Percentiles rank a stretch among this genome's conserved stretches.
Conservation (phyloP, 2,113 vertebrate genomes). For the Daboia siamensis region DNA sequence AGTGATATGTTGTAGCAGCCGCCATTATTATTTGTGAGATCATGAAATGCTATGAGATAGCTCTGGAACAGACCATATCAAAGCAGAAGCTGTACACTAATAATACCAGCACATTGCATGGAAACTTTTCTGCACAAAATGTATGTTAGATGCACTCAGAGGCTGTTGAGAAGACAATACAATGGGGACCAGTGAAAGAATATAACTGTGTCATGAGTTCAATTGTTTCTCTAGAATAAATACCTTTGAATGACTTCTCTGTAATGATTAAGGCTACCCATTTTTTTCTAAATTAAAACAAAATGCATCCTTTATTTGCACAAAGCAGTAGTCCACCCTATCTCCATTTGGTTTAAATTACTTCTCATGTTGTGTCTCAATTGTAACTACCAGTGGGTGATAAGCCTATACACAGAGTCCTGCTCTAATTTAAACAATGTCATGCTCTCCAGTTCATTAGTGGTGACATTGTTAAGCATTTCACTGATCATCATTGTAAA, state of each 20-base stretch:
- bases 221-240: constrained; percentile 12
- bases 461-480: constrained; percentile 37
- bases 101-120: constrained; percentile 31
- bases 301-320: constrained; percentile 32
- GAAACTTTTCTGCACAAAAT: constrained; percentile 45
- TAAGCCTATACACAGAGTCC: background rate
- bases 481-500: constrained; percentile 67
- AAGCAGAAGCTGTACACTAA: constrained; percentile 51
- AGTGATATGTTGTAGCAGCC: constrained; percentile 3
- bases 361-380: background rate
- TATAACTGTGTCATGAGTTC: constrained; percentile 4
- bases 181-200: constrained; percentile 70
- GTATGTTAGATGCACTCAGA: constrained; percentile 50
- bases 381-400: constrained; percentile 11
- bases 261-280: constrained; percentile 13
- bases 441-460: constrained; percentile 4
- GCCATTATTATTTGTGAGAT: constrained; percentile 22
- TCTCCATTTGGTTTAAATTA: constrained; percentile 17
- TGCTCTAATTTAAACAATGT: constrained; percentile 3
- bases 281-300: constrained; percentile 31
- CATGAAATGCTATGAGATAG: constrained; percentile 28
- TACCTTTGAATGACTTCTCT: background rate
- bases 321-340: constrained; percentile 6
- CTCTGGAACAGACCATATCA: constrained; percentile 29
- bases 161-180: constrained; percentile 49